Percentiles rank a stretch among this genome's conserved stretches.
Conservation (phyloP, 2,888 invertebrate genomes). For the Limenitis camilla region DNA sequence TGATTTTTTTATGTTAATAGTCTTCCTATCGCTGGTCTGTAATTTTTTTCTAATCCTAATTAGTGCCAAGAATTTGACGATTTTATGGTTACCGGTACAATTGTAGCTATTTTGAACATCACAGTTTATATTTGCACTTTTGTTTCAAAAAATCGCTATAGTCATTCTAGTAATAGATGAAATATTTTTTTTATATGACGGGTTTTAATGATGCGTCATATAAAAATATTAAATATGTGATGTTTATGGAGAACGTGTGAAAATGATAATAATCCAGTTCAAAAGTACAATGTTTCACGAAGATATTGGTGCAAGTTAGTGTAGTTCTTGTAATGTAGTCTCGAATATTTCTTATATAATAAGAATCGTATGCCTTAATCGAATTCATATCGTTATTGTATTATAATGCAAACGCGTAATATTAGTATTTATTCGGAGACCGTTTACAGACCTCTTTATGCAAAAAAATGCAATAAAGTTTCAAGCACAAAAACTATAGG, state of each 20-base stretch:
- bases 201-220: no score
- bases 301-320: constrained; percentile 17
- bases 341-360: constrained; percentile 59
- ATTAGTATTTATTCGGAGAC: constrained; percentile 10
- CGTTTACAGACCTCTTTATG: constrained; percentile 17
- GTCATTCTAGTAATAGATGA: no score
- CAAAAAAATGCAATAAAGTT: no score
- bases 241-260: constrained; percentile 4
- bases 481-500: no score
- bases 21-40: neutral
- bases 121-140: no score
- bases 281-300: constrained; percentile 19
- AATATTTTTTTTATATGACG: no score
- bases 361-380: constrained; percentile 71
- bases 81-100: no score
- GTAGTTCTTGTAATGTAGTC: constrained; percentile 1
- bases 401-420: constrained; percentile 53
- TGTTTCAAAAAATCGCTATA: no score
- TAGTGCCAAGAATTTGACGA: no score
- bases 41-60: no score
- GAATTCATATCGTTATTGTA: constrained; percentile 72
- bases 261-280: constrained; percentile 15
- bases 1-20: neutral
- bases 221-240: neutral
- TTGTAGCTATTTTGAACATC: no score